Evolutionary conservation across 2,888 invertebrate species (phyloP).

Genomic region (Amaurobius ferox): DNA sequence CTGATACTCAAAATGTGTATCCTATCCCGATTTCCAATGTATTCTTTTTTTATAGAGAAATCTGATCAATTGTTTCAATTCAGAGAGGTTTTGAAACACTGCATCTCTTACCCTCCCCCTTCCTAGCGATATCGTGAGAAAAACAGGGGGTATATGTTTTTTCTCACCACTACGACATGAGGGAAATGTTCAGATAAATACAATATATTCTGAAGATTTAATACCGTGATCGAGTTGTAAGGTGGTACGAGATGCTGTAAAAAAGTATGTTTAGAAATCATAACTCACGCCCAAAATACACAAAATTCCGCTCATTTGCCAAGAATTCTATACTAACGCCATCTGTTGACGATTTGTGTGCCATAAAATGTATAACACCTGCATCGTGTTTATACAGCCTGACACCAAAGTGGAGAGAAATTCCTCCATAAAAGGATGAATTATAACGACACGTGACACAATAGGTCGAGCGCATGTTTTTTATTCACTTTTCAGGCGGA

Average conservation of each 20-base stretch:
- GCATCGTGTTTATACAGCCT: conserved; percentile 56
- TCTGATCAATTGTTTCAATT: too few species aligned
- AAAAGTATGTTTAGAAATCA: background rate
- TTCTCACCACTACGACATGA: too few species aligned
- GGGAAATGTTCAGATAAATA: too few species aligned
- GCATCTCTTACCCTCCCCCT: too few species aligned
- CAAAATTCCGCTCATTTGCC: background rate
- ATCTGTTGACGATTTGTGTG: conserved; percentile 36
- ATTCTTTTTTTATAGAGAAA: too few species aligned
- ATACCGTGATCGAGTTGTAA: too few species aligned
- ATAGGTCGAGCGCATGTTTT: conserved; percentile 48
- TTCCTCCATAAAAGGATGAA: conserved; percentile 58
- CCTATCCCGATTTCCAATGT: too few species aligned
- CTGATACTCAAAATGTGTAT: too few species aligned
- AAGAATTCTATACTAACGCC: conserved; percentile 20
- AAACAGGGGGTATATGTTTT: too few species aligned
- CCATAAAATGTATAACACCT: conserved; percentile 56
- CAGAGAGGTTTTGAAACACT: too few species aligned
- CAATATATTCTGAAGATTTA: too few species aligned
- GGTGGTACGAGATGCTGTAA: background rate
- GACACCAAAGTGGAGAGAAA: conserved; percentile 27
- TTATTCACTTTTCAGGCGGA: background rate
- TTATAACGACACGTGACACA: conserved; percentile 55
- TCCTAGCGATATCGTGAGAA: too few species aligned
- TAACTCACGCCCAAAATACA: background rate